Evolutionary conservation across 1,140 invertebrate species (phyloP).

Genomic region (Ylistrum balloti): DNA sequence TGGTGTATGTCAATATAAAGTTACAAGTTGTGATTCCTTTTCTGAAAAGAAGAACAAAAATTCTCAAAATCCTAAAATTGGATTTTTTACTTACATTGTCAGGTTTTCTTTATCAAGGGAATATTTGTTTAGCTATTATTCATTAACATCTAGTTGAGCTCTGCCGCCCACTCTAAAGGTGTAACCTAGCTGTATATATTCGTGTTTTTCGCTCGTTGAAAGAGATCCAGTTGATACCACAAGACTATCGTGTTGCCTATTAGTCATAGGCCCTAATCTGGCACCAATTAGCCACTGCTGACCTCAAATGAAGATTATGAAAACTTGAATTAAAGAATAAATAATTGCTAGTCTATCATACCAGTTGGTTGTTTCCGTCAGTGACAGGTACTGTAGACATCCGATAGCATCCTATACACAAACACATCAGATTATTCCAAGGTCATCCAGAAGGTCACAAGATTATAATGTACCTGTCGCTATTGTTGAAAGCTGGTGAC

Average conservation of each 20-base stretch:
- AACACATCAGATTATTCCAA: background rate
- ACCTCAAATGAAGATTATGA: background rate
- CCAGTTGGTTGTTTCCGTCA: background rate
- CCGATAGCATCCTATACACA: background rate
- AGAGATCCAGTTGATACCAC: background rate
- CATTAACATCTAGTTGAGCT: background rate
- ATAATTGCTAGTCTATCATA: background rate
- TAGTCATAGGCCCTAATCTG: background rate
- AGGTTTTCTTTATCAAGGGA: background rate
- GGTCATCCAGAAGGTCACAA: background rate
- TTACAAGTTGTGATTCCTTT: background rate
- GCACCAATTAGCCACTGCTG: background rate
- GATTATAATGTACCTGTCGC: background rate
- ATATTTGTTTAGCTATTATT: background rate
- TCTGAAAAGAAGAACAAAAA: background rate
- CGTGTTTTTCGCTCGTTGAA: conserved; percentile 16
- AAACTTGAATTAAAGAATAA: conserved; percentile 11
- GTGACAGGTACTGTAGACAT: background rate
- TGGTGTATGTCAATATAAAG: background rate
- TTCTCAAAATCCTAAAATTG: background rate
- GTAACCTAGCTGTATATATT: background rate
- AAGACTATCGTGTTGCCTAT: background rate
- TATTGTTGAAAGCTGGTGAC: background rate
- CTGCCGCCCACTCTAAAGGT: background rate
- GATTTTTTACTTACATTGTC: background rate